A percentile compares a stretch with the other conserved stretches of the same genome.
Evolutionary conservation across 2,888 invertebrate genomes (phyloP).

Genomic region (Adelphocoris suturalis): DNA sequence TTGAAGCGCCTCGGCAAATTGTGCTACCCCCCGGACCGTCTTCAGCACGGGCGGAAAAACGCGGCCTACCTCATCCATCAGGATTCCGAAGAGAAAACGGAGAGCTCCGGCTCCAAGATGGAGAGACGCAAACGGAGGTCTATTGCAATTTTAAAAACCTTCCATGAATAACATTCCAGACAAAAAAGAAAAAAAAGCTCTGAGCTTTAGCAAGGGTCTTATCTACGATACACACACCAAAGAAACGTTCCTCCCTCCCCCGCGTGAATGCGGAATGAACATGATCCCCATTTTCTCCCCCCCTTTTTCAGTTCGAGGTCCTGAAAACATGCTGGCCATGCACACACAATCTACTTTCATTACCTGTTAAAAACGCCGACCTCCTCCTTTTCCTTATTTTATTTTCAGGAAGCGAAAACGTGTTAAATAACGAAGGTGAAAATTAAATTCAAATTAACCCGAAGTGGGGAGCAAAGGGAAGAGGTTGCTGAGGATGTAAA

Average conservation of each 20-base stretch:
- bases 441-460: slow-evolving; percentile 47
- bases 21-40: slow-evolving; percentile 74
- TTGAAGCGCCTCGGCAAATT: slow-evolving; percentile 69
- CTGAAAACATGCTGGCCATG: slow-evolving; percentile 33
- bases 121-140: slow-evolving; percentile 8
- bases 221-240: slow-evolving; percentile 49
- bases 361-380: slow-evolving; percentile 29
- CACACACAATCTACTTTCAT: slow-evolving; percentile 47
- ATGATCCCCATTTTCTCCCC: not conserved
- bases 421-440: slow-evolving; percentile 2
- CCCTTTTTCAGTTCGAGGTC: not conserved
- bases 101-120: not conserved
- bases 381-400: not conserved
- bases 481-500: slow-evolving; percentile 48
- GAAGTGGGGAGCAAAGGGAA: not conserved
- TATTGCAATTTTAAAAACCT: slow-evolving; percentile 64
- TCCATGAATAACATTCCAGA: slow-evolving; percentile 60
- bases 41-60: not conserved
- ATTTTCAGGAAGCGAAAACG: not conserved
- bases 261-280: slow-evolving; percentile 35
- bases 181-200: too few species aligned
- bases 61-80: slow-evolving; percentile 46
- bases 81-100: slow-evolving; percentile 45
- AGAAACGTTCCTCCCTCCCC: slow-evolving; percentile 13
- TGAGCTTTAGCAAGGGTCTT: slow-evolving; percentile 38